Evolutionary conservation across 2,113 vertebrate species (phyloP).

Genomic region (Heptranchias perlo): DNA sequence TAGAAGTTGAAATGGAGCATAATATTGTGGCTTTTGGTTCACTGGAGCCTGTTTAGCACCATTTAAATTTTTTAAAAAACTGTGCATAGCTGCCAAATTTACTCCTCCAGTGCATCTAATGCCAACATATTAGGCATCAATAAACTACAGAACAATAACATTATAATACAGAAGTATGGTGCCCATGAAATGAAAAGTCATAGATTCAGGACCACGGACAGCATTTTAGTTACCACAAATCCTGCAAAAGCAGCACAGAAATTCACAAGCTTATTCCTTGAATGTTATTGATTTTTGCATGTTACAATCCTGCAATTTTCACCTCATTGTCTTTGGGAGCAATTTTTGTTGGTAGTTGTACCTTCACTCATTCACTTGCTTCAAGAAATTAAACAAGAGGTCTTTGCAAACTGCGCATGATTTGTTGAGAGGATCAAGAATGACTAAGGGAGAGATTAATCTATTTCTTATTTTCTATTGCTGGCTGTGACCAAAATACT

Average conservation of each 20-base stretch:
- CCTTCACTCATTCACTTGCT: neutral
- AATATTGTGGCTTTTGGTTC: neutral
- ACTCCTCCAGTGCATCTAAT: neutral
- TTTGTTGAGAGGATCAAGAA: neutral
- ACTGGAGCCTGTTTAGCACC: neutral
- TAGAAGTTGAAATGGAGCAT: neutral
- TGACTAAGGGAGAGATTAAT: neutral
- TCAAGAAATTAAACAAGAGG: neutral
- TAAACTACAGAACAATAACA: neutral
- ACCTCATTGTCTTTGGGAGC: neutral
- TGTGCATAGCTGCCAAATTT: neutral
- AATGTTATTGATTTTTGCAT: neutral
- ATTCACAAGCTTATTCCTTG: neutral
- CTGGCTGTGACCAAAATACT: neutral
- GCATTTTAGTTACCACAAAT: neutral
- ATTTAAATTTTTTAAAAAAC: neutral
- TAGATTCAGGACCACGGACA: conserved; percentile 14
- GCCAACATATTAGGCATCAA: neutral
- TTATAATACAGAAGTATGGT: no score
- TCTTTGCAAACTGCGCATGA: neutral
- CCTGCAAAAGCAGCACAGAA: neutral
- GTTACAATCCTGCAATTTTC: neutral
- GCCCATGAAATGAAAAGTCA: neutral
- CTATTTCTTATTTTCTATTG: neutral
- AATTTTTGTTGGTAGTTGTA: neutral